A percentile compares a stretch with the other conserved stretches of the same genome.
Evolutionary conservation across 2,888 invertebrate species (phyloP).

Genomic region (Pandemis corylana): DNA sequence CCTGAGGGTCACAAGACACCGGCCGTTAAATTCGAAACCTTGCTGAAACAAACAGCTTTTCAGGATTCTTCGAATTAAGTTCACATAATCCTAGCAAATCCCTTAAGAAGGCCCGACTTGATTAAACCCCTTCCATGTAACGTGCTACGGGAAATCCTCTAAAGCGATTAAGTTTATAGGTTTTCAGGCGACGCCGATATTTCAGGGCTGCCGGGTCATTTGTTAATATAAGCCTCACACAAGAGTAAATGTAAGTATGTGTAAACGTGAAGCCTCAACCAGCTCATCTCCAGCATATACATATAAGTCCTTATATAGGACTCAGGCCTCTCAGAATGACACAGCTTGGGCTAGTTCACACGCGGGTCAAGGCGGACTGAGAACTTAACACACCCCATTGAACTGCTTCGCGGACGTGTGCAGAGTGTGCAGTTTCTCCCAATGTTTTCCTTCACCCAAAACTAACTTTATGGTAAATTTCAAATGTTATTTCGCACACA

Average conservation of each 20-base stretch:
- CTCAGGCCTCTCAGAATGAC: no score
- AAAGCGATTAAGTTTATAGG: slow-evolving; percentile 39
- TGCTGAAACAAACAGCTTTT: slow-evolving; percentile 16
- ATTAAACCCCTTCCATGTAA: slow-evolving; percentile 47
- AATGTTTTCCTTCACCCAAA: no score
- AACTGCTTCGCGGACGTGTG: no score
- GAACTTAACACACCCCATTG: no score
- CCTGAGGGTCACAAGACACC: slow-evolving; percentile 8
- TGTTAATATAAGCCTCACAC: slow-evolving; percentile 17
- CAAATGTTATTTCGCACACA: no score
- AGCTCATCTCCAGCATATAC: no score
- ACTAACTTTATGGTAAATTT: no score
- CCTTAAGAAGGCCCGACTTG: slow-evolving; percentile 43
- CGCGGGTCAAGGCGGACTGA: no score
- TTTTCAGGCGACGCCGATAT: slow-evolving; percentile 27
- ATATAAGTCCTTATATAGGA: no score
- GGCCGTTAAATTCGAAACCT: slow-evolving; percentile 18
- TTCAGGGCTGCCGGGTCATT: slow-evolving; percentile 18
- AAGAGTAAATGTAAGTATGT: neutral
- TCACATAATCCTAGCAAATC: slow-evolving; percentile 42
- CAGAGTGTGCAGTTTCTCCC: no score
- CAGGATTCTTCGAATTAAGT: slow-evolving; percentile 40
- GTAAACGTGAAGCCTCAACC: no score
- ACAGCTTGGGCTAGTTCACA: no score
- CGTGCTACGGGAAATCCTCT: slow-evolving; percentile 38